phyloP scores from a whole-genome alignment of 2,888 invertebrate species.

The Dorcus parallelipipedus region DNA sequence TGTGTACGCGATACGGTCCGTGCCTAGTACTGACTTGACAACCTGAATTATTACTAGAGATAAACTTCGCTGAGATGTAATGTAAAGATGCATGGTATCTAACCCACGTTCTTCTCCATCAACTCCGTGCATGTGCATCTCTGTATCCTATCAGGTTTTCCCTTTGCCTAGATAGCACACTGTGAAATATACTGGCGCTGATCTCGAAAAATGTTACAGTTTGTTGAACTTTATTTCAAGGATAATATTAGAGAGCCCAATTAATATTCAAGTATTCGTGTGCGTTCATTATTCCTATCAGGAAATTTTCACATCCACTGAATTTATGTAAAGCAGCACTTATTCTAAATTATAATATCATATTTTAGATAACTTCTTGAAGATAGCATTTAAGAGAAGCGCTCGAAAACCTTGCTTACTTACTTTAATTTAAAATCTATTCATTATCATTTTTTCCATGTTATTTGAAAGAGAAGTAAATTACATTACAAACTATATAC shows the following conservation, averaged over 20 bases:
- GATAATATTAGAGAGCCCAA: neutral
- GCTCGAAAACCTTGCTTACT: no score
- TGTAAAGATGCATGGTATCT: slow-evolving; percentile 48
- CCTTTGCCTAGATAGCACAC: slow-evolving; percentile 7
- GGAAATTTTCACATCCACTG: no score
- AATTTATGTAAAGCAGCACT: no score
- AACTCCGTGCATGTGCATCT: slow-evolving; percentile 26
- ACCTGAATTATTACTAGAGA: slow-evolving; percentile 43
- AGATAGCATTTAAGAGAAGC: no score
- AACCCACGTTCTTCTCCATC: slow-evolving; percentile 47
- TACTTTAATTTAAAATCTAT: no score
- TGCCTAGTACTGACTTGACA: slow-evolving; percentile 46
- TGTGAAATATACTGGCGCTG: slow-evolving; percentile 5
- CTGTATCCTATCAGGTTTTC: slow-evolving; percentile 13
- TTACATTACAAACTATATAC: no score
- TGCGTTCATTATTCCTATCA: no score
- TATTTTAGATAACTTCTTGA: no score
- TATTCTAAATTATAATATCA: no score
- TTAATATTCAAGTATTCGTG: no score
- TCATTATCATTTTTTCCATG: no score
- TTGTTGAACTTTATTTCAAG: slow-evolving; percentile 10
- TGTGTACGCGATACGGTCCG: slow-evolving; percentile 40
- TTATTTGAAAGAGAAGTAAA: no score
- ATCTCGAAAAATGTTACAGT: slow-evolving; percentile 2
- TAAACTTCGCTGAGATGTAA: slow-evolving; percentile 47